Conservation (phyloP, 2,888 invertebrate species). For the Trissolcus brochymenae region DNA sequence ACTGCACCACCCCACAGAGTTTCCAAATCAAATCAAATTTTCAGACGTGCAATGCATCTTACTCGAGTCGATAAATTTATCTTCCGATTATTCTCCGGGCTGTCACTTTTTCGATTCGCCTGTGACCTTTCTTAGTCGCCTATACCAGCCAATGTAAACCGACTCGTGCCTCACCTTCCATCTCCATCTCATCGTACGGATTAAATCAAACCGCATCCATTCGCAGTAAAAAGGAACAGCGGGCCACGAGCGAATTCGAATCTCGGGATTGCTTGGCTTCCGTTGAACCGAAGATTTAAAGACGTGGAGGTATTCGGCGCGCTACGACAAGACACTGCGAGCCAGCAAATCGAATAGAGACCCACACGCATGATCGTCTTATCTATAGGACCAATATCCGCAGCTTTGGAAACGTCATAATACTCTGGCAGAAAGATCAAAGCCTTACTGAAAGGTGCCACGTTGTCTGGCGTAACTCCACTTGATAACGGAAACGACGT, state of each 20-base stretch:
- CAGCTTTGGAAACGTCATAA: conserved; percentile 22
- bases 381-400: conserved; percentile 34
- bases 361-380: conserved; percentile 15
- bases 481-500: conserved; percentile 42
- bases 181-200: conserved; percentile 7
- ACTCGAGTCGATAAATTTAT: conserved; percentile 17
- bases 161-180: neutral
- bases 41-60: conserved; percentile 7
- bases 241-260: conserved; percentile 8
- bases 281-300: conserved; percentile 7
- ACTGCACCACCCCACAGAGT: conserved; percentile 1
- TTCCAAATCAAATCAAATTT: conserved; percentile 24
- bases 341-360: conserved; percentile 24
- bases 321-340: neutral
- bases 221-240: conserved; percentile 11
- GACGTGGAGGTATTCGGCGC: conserved; percentile 4
- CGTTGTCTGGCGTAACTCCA: conserved; percentile 28
- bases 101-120: conserved; percentile 20
- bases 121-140: conserved; percentile 9
- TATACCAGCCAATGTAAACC: conserved; percentile 21
- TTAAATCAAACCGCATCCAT: conserved; percentile 30
- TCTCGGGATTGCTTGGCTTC: conserved; percentile 17
- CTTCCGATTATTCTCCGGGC: conserved; percentile 7
- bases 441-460: conserved; percentile 14
- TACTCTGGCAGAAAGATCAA: conserved; percentile 27